phyloP scores from a whole-genome alignment of 2,797 vertebrate species.

The Bucorvus abyssinicus region DNA sequence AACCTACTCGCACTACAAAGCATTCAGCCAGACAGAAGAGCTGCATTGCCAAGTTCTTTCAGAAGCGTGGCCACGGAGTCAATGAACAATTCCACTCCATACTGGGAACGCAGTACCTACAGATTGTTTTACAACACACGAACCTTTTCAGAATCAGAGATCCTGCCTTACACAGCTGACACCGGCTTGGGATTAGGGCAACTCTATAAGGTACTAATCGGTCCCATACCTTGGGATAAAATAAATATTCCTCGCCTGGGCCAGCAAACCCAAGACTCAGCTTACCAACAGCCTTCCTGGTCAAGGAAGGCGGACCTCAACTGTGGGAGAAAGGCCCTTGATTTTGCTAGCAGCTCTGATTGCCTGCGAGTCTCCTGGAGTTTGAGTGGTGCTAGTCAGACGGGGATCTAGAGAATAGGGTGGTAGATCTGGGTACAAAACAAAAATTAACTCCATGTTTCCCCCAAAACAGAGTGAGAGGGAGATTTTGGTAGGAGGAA shows the following conservation, averaged over 20 bases:
- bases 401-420: background rate
- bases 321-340: background rate
- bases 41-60: background rate
- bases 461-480: background rate
- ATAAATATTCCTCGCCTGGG: background rate
- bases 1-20: background rate
- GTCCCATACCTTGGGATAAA: background rate
- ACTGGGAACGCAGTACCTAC: background rate
- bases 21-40: background rate
- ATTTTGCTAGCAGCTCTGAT: background rate
- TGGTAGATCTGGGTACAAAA: background rate
- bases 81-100: background rate
- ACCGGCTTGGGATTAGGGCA: background rate
- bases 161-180: background rate
- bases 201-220: background rate
- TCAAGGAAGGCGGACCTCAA: background rate
- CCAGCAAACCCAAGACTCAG: background rate
- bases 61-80: background rate
- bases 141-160: background rate
- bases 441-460: background rate
- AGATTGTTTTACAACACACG: background rate
- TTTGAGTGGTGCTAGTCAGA: background rate
- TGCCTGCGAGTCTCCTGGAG: background rate
- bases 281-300: background rate
- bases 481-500: background rate